Evolutionary conservation across 2,888 invertebrate species (phyloP).

Genomic region (Thelaira solivaga): DNA sequence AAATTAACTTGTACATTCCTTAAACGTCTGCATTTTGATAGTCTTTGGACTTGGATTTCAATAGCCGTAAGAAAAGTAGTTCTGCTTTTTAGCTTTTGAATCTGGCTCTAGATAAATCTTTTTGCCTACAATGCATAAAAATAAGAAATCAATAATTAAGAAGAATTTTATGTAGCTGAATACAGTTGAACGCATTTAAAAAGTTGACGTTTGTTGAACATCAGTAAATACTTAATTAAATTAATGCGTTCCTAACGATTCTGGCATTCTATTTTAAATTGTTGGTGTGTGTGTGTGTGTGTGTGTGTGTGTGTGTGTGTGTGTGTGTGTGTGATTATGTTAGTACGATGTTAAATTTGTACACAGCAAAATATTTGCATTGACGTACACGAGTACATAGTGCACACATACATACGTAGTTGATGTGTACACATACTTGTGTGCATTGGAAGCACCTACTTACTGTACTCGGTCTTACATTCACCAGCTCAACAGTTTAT

Average conservation of each 20-base stretch:
- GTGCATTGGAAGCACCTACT: neutral
- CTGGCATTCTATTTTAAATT: neutral
- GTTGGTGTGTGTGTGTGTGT: neutral
- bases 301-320: neutral
- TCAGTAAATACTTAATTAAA: conserved; percentile 18
- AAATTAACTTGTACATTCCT: too few species aligned
- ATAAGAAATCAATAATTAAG: neutral
- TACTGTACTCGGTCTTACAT: neutral
- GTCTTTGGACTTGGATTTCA: too few species aligned
- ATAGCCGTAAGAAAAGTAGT: too few species aligned
- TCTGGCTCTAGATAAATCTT: too few species aligned
- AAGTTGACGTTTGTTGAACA: neutral
- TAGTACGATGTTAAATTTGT: neutral
- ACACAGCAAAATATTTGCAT: neutral
- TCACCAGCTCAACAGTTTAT: conserved; percentile 6
- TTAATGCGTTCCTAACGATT: conserved; percentile 9
- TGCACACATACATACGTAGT: neutral
- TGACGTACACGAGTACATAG: neutral
- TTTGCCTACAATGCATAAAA: neutral
- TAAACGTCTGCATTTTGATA: too few species aligned
- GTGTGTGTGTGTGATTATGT: neutral
- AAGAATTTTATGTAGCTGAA: too few species aligned
- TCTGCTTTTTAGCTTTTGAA: too few species aligned
- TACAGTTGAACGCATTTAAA: neutral
- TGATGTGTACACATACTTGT: neutral